A percentile compares a stretch with the other conserved stretches of the same genome.
Conservation (phyloP, 2,888 invertebrate species). For the Ferrisia virgata region DNA sequence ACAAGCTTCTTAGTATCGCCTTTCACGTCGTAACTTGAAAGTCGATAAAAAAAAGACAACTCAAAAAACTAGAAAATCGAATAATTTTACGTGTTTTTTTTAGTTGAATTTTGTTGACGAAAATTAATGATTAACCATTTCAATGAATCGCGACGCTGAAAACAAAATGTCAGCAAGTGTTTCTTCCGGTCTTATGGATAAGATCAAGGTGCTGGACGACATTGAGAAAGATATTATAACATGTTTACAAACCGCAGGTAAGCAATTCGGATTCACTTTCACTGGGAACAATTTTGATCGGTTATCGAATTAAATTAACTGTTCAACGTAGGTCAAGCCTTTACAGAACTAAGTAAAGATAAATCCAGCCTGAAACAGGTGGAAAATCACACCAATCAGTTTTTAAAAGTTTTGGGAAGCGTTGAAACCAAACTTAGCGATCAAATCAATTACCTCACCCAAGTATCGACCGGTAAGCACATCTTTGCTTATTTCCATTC, state of each 20-base stretch:
- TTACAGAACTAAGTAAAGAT: conserved; percentile 90
- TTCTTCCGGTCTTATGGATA: conserved; percentile 65
- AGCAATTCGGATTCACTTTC: too few species aligned
- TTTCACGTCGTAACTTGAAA: too few species aligned
- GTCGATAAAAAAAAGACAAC: too few species aligned
- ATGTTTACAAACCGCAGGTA: conserved; percentile 80
- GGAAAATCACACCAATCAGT: conserved; percentile 84
- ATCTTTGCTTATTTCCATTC: neutral
- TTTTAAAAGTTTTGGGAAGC: conserved; percentile 81
- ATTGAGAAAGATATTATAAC: conserved; percentile 91
- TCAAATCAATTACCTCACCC: conserved; percentile 94
- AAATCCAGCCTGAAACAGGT: conserved; percentile 92
- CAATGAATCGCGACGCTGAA: neutral
- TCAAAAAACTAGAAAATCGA: too few species aligned
- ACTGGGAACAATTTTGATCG: neutral
- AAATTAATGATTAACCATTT: neutral
- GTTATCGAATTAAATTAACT: neutral
- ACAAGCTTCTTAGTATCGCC: too few species aligned
- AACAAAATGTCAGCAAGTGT: neutral
- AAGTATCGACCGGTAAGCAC: conserved; percentile 79
- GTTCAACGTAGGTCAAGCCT: conserved; percentile 63
- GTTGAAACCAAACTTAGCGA: conserved; percentile 89
- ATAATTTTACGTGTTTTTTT: too few species aligned
- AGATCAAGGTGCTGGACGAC: conserved; percentile 82
- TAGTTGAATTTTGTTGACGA: too few species aligned